Conservation (phyloP, 2,888 invertebrate species). For the Dorcus hopei region DNA sequence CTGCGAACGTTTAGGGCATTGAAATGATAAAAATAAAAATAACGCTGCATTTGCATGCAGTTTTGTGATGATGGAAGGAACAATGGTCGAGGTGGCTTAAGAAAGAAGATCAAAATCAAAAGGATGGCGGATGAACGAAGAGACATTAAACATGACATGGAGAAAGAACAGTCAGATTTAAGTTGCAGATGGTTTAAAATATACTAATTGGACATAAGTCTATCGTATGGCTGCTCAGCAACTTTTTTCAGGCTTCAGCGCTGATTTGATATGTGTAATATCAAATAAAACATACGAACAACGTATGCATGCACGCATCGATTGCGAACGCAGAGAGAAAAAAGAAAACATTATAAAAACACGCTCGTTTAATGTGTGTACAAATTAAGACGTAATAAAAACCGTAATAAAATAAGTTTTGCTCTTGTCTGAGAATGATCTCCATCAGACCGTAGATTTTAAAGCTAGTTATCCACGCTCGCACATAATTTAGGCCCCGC, state of each 20-base stretch:
- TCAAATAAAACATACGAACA: constrained; percentile 3
- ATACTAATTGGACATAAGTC: constrained; percentile 49
- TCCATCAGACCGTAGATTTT: neutral
- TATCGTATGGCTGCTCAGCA: constrained; percentile 42
- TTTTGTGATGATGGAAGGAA: constrained; percentile 31
- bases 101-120: constrained; percentile 45
- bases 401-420: neutral
- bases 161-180: constrained; percentile 36
- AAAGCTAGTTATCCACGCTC: neutral
- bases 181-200: constrained; percentile 46
- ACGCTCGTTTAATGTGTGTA: neutral
- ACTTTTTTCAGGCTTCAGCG: constrained; percentile 42
- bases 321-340: neutral
- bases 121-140: constrained; percentile 34
- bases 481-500: neutral
- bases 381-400: neutral
- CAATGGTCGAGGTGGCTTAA: constrained; percentile 20
- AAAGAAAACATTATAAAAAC: neutral
- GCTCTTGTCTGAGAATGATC: neutral
- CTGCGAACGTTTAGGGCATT: neutral
- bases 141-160: constrained; percentile 20
- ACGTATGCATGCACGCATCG: neutral
- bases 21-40: constrained; percentile 3
- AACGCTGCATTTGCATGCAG: constrained; percentile 25
- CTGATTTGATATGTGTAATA: constrained; percentile 38